phyloP scores from a whole-genome alignment of 2,113 vertebrate species.

The Cathartes aura region DNA sequence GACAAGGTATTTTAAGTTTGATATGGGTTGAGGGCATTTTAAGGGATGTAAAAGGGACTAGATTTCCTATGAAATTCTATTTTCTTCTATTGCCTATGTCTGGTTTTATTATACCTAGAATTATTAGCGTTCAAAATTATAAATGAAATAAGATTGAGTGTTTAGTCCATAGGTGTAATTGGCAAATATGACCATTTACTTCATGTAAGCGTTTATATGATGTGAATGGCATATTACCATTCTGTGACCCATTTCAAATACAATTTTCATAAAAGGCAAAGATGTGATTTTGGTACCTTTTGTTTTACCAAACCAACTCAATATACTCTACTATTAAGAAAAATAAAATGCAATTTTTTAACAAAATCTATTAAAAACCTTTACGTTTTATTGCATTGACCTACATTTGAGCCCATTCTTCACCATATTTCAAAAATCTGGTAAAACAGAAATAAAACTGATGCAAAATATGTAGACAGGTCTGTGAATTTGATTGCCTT shows the following conservation, averaged over 20 bases:
- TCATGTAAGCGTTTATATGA: background rate
- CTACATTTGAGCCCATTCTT: background rate
- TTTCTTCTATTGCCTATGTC: background rate
- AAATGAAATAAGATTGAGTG: background rate
- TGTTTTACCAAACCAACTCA: background rate
- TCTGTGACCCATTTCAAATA: background rate
- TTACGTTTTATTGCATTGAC: background rate
- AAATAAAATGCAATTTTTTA: background rate
- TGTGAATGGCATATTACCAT: background rate
- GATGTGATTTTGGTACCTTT: background rate
- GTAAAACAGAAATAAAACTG: background rate
- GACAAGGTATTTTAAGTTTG: background rate
- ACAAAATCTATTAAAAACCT: background rate
- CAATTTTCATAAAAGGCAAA: background rate
- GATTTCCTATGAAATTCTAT: background rate
- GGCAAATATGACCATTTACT: background rate
- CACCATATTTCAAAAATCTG: background rate
- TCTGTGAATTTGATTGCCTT: background rate
- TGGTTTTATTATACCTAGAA: background rate
- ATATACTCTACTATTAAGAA: background rate
- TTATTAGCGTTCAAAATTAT: background rate
- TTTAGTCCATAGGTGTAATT: background rate
- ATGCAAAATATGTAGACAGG: background rate
- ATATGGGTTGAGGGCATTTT: background rate
- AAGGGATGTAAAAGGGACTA: background rate